Conservation (phyloP, 1,140 invertebrate species). For the Drosophila pruinosa region DNA sequence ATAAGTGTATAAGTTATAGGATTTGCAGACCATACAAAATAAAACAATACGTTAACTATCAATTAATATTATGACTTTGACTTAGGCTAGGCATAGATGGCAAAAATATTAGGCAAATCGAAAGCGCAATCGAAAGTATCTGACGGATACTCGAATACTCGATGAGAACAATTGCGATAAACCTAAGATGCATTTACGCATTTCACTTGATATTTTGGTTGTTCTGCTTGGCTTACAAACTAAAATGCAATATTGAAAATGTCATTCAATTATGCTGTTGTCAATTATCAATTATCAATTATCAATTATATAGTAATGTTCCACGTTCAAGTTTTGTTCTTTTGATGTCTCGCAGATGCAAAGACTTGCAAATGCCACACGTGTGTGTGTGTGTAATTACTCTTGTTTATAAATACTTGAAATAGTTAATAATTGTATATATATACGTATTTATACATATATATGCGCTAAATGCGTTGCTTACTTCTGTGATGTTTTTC, state of each 20-base stretch:
- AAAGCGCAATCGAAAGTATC: slow-evolving; percentile 11
- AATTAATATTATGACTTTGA: slow-evolving; percentile 72
- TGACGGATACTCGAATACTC: slow-evolving; percentile 8
- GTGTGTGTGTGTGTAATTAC: slow-evolving; percentile 34
- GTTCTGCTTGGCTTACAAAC: slow-evolving; percentile 54
- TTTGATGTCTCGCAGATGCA: slow-evolving; percentile 43
- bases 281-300: background rate
- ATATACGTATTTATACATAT: slow-evolving; percentile 32
- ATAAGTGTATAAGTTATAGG: slow-evolving; percentile 41
- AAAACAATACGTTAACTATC: slow-evolving; percentile 44
- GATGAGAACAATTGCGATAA: background rate
- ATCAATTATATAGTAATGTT: slow-evolving; percentile 19
- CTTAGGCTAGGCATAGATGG: slow-evolving; percentile 73
- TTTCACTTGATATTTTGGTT: slow-evolving; percentile 64
- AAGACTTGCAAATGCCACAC: slow-evolving; percentile 31
- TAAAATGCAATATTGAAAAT: slow-evolving; percentile 72
- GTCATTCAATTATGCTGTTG: slow-evolving; percentile 49
- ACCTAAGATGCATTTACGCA: background rate
- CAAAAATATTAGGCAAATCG: slow-evolving; percentile 49
- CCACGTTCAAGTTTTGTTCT: slow-evolving; percentile 28
- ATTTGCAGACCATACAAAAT: slow-evolving; percentile 34
- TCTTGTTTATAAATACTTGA: slow-evolving; percentile 67
- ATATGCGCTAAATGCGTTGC: slow-evolving; percentile 38
- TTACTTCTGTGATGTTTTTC: slow-evolving; percentile 30
- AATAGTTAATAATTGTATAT: slow-evolving; percentile 68